Base-by-base conservation (phyloP, 2,797 vertebrate genomes). In the Phalloptychus januarius region DNA sequence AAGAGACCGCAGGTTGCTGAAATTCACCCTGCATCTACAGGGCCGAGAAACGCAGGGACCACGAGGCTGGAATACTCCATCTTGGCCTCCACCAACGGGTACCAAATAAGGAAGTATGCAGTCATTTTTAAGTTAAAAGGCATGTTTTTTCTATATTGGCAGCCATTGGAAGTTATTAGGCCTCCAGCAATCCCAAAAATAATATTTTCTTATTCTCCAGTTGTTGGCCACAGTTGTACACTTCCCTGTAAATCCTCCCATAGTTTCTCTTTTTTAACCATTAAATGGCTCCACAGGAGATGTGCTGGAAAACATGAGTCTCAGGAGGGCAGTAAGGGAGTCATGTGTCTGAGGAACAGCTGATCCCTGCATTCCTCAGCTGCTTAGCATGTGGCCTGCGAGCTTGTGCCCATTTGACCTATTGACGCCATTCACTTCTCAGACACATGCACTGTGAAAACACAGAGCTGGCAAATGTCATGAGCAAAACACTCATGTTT, bases 341-440 rank as follows among this genome's bases (percentile, higher is more conserved):
- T 90, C 89, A 85, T 83, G 86, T 89, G 85, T 75, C 56, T 18
- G 5, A 71, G 71, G 79, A 85, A 82, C 91, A 92, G 93, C 92
- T 92, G 92, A 84, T 91, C 88, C 78, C 54, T 33, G 83, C 89
- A 94, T 94, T 94, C 88, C 91, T 63, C n/a, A 61, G 91, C 89
- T 88, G 88, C 90, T 94, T 92, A 90, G 76, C 79, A 63, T 58
- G 87, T 70, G 71, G 89, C 83, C 83, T 74, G 82, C 6, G 76
- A 78, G 85, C 83, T 77, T 38, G 45, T 84, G 90, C 63, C 50
- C 77, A n/a, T 25, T 25, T 77, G 74, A 86, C 78, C 78, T 76
- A 12, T 28, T 73, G 70, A 50, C 71, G 18, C 40, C 20, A 50
- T 38, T 36, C 76, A 23, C n/a, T 12, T 63, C 56, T 77, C 31